Evolutionary conservation across 2,113 vertebrate species (phyloP), one percentile per base, ranked within the genome.

Genomic region (Corythornis cristatus): DNA sequence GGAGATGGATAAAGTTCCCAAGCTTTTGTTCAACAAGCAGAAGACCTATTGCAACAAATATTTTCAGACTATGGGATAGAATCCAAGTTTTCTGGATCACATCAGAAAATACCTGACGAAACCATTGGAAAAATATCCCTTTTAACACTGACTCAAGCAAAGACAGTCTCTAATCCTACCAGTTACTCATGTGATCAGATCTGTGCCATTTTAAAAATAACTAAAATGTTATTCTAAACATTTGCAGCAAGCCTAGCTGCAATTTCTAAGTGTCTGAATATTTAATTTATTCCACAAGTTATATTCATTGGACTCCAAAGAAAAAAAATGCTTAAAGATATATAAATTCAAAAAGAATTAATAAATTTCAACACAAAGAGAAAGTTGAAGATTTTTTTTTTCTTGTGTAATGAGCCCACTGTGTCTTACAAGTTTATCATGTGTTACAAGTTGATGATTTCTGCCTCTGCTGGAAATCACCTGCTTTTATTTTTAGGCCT

Each of bases 61-160:
- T 35, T 87, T 95, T 57, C 78, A 92, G 74, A 61, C 14, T 37
- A 61, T 28, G 50, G 66, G 89, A 88, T 29, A 51, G 68, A 91
- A 89, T 83, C 67, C 93, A 96, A 80, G 26, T 10, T 86, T 89
- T 83, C 90, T 94, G 87, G 79, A 91, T 70, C 85, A 50, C 79
- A 85, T 80, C 54, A 93, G 58, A 91, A 85, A 93, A 85, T 71
- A 96, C 60, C 62, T 94, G 71, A 82, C 19, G 76, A 89, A 95
- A 54, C 12, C 62, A 73, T 64, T 85, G 78, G 71, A 57, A 85
- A 95, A 85, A n/a, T 87, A 91, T 76, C 83, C n/a, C 28, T 76
- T 87, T 80, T 53, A 79, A 45, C 18, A 57, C 40, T 31, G 48
- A 76, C 42, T 75, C 53, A 78, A 78, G 48, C 53, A 51, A 72